Percentiles rank a stretch among this genome's conserved stretches.
phyloP scores from a whole-genome alignment of 2,113 vertebrate species.

The Atlantisia rogersi region DNA sequence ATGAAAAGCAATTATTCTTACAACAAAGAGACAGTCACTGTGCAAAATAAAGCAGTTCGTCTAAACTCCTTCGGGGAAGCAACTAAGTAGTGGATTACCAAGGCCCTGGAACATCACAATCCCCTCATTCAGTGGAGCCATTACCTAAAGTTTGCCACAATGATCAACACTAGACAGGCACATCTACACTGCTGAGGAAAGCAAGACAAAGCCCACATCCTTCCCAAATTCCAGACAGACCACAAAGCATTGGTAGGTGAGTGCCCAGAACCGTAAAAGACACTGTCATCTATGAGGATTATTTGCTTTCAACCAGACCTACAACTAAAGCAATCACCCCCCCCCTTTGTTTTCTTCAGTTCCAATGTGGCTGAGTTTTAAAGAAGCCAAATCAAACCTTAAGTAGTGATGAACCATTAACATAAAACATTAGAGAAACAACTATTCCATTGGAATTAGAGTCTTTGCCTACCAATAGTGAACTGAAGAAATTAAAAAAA shows the following conservation, averaged over 20 bases:
- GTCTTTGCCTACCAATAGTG: not conserved
- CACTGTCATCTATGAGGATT: not conserved
- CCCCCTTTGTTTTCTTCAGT: not conserved
- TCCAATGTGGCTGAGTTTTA: not conserved
- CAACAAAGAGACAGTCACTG: not conserved
- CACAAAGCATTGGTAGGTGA: not conserved
- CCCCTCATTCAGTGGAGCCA: not conserved
- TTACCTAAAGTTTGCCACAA: not conserved
- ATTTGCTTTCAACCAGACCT: not conserved
- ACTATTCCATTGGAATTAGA: not conserved
- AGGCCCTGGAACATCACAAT: not conserved
- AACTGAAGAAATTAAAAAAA: not conserved
- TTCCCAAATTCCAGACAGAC: not conserved
- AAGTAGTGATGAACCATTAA: not conserved
- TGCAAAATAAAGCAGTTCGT: not conserved
- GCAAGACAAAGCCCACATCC: not conserved
- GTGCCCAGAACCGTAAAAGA: not conserved
- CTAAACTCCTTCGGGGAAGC: not conserved
- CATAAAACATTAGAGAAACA: not conserved
- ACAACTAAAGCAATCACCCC: not conserved
- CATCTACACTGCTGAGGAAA: not conserved
- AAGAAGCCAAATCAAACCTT: not conserved
- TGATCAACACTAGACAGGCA: not conserved
- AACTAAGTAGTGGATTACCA: not conserved
- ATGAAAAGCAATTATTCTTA: not conserved